Evolutionary conservation across 1,140 invertebrate species (phyloP).

Genomic region (Bursaphelenchus mucronatus): DNA sequence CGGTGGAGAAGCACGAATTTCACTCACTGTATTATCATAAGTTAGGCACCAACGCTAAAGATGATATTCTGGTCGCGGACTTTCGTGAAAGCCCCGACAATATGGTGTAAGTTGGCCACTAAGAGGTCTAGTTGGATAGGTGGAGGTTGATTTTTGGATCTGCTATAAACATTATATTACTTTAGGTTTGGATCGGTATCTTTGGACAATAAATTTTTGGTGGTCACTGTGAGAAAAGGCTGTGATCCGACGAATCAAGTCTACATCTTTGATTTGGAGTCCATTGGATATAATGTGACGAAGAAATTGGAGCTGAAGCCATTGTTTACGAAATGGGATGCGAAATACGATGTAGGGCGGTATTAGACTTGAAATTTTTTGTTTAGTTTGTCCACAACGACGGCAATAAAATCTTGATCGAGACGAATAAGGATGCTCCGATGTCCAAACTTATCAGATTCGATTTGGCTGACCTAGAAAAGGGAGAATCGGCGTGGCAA

Average conservation of each 20-base stretch:
- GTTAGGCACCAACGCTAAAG: constrained; percentile 76
- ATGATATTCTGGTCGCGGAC: constrained; percentile 83
- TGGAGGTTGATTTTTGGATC: not conserved
- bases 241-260: constrained; percentile 57
- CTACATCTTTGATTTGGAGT: constrained; percentile 53
- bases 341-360: constrained; percentile 79
- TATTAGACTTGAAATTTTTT: not conserved
- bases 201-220: constrained; percentile 52
- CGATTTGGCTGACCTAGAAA: constrained; percentile 73
- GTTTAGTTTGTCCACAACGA: constrained; percentile 8
- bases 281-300: constrained; percentile 42
- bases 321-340: constrained; percentile 78
- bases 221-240: constrained; percentile 46
- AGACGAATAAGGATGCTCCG: constrained; percentile 86
- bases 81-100: constrained; percentile 85
- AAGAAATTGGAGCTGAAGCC: constrained; percentile 56
- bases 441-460: constrained; percentile 83
- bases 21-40: constrained; percentile 91
- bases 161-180: constrained; percentile 10
- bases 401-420: constrained; percentile 73
- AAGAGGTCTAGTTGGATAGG: constrained; percentile 8
- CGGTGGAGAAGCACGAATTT: constrained; percentile 77
- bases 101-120: constrained; percentile 72
- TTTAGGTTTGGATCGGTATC: constrained; percentile 42
- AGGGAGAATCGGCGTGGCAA: constrained; percentile 70